Percentiles rank a stretch among this genome's conserved stretches.
These are phyloP conservation scores for Drosophila insularis DNA, from an alignment of 1,140 invertebrate species.

Conservation along the genomic window DNA sequence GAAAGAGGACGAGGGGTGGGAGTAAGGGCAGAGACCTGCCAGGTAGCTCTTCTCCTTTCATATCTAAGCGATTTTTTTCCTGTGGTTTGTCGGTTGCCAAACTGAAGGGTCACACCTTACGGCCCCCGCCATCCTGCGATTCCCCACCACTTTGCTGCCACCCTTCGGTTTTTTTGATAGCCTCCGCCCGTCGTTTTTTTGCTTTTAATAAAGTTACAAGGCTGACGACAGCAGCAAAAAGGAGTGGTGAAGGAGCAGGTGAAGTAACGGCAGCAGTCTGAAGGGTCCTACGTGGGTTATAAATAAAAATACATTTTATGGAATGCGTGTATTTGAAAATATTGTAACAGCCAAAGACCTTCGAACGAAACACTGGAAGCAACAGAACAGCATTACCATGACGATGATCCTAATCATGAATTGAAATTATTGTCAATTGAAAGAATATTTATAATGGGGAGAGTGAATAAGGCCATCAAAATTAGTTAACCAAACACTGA, in stretches of 20 bases:
- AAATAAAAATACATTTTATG: constrained; percentile 52
- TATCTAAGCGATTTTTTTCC: constrained; percentile 19
- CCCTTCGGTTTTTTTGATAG: constrained; percentile 13
- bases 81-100: constrained; percentile 8
- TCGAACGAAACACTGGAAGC: background rate
- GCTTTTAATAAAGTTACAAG: constrained; percentile 59
- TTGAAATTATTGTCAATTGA: background rate
- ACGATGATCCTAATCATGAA: background rate
- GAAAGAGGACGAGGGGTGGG: background rate
- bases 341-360: constrained; percentile 24
- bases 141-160: background rate
- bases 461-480: too few species aligned
- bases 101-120: constrained; percentile 7
- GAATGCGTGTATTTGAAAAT: constrained; percentile 40
- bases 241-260: background rate
- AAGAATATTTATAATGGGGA: too few species aligned
- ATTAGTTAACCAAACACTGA: too few species aligned
- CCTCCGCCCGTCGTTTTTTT: constrained; percentile 14
- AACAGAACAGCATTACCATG: too few species aligned
- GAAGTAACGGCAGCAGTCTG: constrained; percentile 2
- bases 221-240: constrained; percentile 41
- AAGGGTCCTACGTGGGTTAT: constrained; percentile 22
- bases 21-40: background rate
- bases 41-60: constrained; percentile 7
- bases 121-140: background rate